These are phyloP conservation scores for Lasiurus cinereus DNA, from an alignment of 2,113 vertebrate genomes.

Conservation along the genomic window DNA sequence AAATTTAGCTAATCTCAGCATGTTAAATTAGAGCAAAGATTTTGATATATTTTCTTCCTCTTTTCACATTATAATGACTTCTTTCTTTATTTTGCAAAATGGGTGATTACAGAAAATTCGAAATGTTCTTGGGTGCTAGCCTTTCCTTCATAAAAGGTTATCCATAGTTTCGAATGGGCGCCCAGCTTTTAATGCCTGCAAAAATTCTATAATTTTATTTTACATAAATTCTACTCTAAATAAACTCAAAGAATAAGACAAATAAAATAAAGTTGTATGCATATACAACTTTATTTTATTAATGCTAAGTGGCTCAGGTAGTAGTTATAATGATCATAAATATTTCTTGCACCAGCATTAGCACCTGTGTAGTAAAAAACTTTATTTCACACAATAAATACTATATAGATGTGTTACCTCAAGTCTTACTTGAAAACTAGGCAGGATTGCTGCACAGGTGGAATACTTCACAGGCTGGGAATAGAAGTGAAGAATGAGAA, in stretches of 20 bases:
- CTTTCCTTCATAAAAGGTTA: constrained; percentile 38
- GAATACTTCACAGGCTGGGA: background rate
- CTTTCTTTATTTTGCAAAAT: constrained; percentile 36
- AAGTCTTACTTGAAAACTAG: background rate
- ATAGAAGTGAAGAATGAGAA: background rate
- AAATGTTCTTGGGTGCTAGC: background rate
- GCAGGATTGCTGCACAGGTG: background rate
- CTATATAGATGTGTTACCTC: background rate
- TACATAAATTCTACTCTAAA: constrained; percentile 29
- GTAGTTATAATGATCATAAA: constrained; percentile 25
- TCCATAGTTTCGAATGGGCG: background rate
- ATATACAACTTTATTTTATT: background rate
- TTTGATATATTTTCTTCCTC: constrained; percentile 58
- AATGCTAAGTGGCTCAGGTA: background rate
- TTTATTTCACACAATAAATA: background rate
- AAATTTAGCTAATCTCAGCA: constrained; percentile 70
- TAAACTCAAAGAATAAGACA: background rate
- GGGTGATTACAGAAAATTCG: constrained; percentile 46
- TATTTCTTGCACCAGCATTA: background rate
- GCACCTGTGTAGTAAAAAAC: background rate
- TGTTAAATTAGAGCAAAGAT: constrained; percentile 69
- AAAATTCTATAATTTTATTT: constrained; percentile 53
- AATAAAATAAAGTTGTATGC: no score
- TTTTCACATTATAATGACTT: constrained; percentile 35
- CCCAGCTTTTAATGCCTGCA: constrained; percentile 11